A percentile compares a stretch with the other conserved stretches of the same genome.
phyloP scores from a whole-genome alignment of 2,888 invertebrate species.

The Diarsia dahlii region DNA sequence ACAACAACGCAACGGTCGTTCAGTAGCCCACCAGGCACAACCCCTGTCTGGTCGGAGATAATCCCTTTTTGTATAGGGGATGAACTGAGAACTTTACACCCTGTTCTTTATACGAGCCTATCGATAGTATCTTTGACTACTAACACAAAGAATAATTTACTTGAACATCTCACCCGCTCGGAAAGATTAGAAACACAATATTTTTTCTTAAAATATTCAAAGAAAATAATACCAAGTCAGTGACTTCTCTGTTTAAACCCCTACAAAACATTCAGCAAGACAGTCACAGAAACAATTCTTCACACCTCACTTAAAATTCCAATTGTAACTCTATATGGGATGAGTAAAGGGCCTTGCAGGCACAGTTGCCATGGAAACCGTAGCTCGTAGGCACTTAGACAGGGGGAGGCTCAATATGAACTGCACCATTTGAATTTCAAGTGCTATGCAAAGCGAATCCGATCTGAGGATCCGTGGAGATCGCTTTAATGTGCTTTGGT shows the following conservation, averaged over 20 bases:
- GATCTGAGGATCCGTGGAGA: constrained; percentile 79
- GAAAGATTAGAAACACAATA: background rate
- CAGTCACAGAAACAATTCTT: constrained; percentile 29
- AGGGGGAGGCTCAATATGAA: constrained; percentile 85
- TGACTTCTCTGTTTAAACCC: background rate
- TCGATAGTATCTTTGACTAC: background rate
- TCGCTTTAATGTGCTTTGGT: constrained; percentile 78
- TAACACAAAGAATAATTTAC: background rate
- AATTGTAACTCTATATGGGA: constrained; percentile 50
- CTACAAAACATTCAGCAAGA: background rate
- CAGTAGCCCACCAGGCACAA: background rate
- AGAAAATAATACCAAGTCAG: background rate
- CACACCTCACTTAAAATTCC: constrained; percentile 51
- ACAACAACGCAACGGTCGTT: background rate
- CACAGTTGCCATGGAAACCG: constrained; percentile 78
- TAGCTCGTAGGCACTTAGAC: constrained; percentile 80
- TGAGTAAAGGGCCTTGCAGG: constrained; percentile 64
- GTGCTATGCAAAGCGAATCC: constrained; percentile 88
- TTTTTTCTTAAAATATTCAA: background rate
- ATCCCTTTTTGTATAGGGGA: background rate
- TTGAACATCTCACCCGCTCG: background rate
- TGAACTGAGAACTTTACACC: background rate
- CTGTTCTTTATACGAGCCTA: background rate
- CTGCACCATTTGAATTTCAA: constrained; percentile 90
- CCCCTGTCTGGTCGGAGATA: background rate